These are phyloP conservation scores for Sceloporus undulatus DNA, from an alignment of 2,113 vertebrate species.

Conservation along the genomic window DNA sequence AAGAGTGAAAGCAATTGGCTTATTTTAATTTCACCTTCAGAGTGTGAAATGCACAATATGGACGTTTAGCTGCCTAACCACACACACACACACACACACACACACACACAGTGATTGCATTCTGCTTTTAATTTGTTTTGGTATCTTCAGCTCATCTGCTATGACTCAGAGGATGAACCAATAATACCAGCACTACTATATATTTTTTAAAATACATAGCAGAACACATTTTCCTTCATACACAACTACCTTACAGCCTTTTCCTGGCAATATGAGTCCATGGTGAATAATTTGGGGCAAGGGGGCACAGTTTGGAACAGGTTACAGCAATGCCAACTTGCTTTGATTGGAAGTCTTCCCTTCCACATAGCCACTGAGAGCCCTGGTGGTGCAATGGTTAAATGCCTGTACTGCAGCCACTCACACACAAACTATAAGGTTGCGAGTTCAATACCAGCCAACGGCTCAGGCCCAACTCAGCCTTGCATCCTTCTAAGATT, in stretches of 20 bases:
- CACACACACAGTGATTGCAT: background rate
- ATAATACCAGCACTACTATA: background rate
- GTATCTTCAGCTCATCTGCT: background rate
- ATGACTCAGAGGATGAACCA: background rate
- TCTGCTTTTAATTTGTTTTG: slow-evolving; percentile 1
- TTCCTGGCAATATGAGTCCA: background rate
- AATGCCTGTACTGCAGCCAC: no score
- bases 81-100: no score
- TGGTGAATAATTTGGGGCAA: background rate
- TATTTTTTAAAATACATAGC: background rate
- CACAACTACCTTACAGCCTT: background rate
- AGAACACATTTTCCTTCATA: background rate
- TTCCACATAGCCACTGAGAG: background rate
- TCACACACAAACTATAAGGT: no score
- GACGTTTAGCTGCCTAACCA: background rate
- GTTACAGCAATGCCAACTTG: background rate
- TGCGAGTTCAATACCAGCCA: no score
- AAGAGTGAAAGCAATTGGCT: background rate
- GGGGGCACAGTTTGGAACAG: no score
- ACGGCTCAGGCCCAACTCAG: no score
- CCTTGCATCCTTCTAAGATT: no score
- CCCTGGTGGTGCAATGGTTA: no score
- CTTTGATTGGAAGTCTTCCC: background rate
- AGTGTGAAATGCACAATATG: background rate
- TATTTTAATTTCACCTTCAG: background rate